Evolutionary conservation across 2,888 invertebrate species (phyloP).

Genomic region (Sinotaia quadrata): DNA sequence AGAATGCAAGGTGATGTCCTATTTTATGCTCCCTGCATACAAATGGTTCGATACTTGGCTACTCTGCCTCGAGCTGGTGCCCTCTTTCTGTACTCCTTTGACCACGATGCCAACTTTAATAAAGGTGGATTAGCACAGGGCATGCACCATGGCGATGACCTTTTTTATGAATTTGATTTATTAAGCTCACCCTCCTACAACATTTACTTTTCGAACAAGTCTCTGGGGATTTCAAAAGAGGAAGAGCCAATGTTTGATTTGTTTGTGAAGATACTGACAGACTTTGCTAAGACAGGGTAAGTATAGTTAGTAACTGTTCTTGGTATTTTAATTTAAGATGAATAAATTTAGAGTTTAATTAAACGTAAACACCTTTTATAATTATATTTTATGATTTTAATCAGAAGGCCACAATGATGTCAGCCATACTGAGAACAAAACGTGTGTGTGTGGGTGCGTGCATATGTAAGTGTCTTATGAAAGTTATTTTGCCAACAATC

Average conservation of each 20-base stretch:
- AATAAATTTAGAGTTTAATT: not conserved
- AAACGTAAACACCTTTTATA: too few relatives aligned
- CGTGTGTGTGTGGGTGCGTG: too few relatives aligned
- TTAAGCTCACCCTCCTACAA: not conserved
- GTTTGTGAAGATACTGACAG: slow-evolving; percentile 2
- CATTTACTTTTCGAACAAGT: not conserved
- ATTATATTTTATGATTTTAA: too few relatives aligned
- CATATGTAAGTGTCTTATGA: too few relatives aligned
- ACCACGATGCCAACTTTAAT: not conserved
- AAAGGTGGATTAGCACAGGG: not conserved
- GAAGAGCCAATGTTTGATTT: not conserved
- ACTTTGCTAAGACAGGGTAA: slow-evolving; percentile 22
- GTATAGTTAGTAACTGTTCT: too few relatives aligned
- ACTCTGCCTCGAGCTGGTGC: not conserved
- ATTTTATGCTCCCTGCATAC: not conserved
- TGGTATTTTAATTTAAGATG: not conserved
- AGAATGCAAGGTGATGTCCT: not conserved
- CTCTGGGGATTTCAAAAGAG: not conserved
- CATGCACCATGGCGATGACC: slow-evolving; percentile 19
- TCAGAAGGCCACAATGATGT: too few relatives aligned
- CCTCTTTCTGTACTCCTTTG: not conserved
- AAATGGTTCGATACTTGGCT: not conserved
- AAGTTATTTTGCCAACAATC: too few relatives aligned
- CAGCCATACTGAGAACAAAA: too few relatives aligned
- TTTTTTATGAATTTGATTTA: slow-evolving; percentile 7